Percentiles rank a stretch among this genome's conserved stretches.
Conservation (phyloP, 2,888 invertebrate species). For the Drosophila hamatofila region DNA sequence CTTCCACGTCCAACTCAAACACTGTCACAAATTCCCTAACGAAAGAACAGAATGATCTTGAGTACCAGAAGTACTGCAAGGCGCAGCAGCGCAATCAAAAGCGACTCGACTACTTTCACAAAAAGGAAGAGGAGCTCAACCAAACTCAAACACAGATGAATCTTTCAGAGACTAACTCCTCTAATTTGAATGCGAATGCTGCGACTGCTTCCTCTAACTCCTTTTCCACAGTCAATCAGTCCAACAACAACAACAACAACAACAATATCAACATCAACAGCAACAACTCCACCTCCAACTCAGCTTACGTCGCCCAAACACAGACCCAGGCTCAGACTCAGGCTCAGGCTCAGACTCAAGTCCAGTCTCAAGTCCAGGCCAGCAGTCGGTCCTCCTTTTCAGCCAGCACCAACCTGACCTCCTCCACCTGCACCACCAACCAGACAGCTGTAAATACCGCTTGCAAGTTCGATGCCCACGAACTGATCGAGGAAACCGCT, state of each 20-base stretch:
- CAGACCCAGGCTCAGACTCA: conserved; percentile 22
- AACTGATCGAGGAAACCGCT: conserved; percentile 81
- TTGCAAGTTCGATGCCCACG: conserved; percentile 67
- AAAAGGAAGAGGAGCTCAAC: conserved; percentile 82
- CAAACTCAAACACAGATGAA: conserved; percentile 53
- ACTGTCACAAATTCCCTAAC: conserved; percentile 67
- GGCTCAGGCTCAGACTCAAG: conserved; percentile 10
- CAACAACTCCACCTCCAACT: conserved; percentile 20
- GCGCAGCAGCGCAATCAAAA: conserved; percentile 83
- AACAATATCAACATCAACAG: background rate
- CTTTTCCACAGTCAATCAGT: conserved; percentile 83
- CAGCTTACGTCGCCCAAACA: conserved; percentile 29
- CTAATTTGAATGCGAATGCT: conserved; percentile 63
- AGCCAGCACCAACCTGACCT: conserved; percentile 21
- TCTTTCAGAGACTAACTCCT: conserved; percentile 29
- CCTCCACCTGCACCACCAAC: conserved; percentile 24
- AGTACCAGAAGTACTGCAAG: conserved; percentile 78
- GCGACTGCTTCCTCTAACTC: conserved; percentile 79
- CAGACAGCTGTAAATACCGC: conserved; percentile 40
- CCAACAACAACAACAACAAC: conserved; percentile 44
- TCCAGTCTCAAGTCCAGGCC: conserved; percentile 11
- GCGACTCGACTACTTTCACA: conserved; percentile 81
- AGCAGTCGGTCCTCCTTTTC: conserved; percentile 46
- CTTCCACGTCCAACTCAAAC: conserved; percentile 60
- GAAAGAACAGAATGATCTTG: conserved; percentile 64